Percentiles rank a stretch among this genome's conserved stretches.
Evolutionary conservation across 2,888 invertebrate genomes (phyloP).

Genomic region (Metacarcinus magister): DNA sequence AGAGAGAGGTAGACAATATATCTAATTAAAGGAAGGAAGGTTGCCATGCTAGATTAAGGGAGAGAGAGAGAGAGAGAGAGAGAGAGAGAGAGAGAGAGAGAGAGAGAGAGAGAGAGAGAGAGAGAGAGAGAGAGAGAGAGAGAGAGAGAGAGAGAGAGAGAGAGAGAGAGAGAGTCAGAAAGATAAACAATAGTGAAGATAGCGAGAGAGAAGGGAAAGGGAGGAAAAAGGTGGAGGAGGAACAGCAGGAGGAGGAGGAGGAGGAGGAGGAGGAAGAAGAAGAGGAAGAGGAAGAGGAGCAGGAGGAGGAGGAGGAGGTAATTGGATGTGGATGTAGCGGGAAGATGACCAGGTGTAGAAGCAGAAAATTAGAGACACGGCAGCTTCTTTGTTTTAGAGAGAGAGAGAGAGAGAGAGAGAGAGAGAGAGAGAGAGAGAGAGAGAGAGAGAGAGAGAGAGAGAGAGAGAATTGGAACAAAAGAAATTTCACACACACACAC

Average conservation of each 20-base stretch:
- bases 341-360: constrained; percentile 13
- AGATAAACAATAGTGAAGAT: not conserved
- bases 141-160: not conserved
- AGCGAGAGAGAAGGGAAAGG: not conserved
- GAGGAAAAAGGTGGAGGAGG: not conserved
- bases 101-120: too few species aligned
- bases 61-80: too few species aligned
- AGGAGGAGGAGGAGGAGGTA: not conserved
- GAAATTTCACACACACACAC: too few species aligned
- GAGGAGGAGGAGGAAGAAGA: not conserved
- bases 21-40: too few species aligned
- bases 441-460: too few species aligned
- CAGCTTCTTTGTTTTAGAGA: not conserved
- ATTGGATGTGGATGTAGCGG: not conserved
- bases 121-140: not conserved
- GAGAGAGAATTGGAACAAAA: too few species aligned
- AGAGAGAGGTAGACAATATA: not conserved
- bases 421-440: constrained; percentile 21
- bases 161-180: not conserved
- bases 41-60: too few species aligned
- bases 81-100: too few species aligned
- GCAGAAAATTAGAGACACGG: constrained; percentile 8
- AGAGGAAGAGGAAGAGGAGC: too few species aligned
- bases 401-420: not conserved
- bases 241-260: not conserved